phyloP scores from a whole-genome alignment of 2,113 vertebrate genomes.

The Centrocercus urophasianus region DNA sequence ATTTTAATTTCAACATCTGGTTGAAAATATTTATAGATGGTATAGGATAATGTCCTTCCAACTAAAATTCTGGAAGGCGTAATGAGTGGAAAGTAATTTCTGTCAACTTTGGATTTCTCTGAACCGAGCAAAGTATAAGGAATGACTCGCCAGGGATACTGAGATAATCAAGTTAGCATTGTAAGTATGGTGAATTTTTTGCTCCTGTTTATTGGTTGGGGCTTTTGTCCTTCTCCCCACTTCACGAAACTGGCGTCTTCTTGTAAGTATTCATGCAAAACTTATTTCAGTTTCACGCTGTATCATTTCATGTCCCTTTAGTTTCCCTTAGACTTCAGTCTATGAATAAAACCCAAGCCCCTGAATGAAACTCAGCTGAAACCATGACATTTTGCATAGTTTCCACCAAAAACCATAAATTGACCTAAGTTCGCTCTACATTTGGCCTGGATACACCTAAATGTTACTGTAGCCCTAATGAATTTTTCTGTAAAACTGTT shows the following conservation, averaged over 20 bases:
- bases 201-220: neutral
- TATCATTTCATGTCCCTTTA: neutral
- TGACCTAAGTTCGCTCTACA: neutral
- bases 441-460: neutral
- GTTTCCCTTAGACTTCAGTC: neutral
- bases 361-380: slow-evolving; percentile 31
- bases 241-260: neutral
- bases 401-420: slow-evolving; percentile 46
- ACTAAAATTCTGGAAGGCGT: neutral
- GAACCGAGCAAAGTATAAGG: neutral
- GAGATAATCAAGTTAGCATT: neutral
- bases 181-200: neutral
- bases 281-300: neutral
- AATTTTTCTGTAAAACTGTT: neutral
- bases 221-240: neutral
- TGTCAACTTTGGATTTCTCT: neutral
- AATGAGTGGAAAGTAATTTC: neutral
- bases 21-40: slow-evolving; percentile 46
- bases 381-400: slow-evolving; percentile 41
- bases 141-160: neutral
- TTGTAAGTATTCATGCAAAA: slow-evolving; percentile 30
- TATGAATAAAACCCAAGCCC: slow-evolving; percentile 20
- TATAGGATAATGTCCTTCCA: neutral
- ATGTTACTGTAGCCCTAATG: neutral
- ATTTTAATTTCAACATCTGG: slow-evolving; percentile 55